phyloP scores from a whole-genome alignment of 2,888 invertebrate genomes.

The Melolontha melolontha region DNA sequence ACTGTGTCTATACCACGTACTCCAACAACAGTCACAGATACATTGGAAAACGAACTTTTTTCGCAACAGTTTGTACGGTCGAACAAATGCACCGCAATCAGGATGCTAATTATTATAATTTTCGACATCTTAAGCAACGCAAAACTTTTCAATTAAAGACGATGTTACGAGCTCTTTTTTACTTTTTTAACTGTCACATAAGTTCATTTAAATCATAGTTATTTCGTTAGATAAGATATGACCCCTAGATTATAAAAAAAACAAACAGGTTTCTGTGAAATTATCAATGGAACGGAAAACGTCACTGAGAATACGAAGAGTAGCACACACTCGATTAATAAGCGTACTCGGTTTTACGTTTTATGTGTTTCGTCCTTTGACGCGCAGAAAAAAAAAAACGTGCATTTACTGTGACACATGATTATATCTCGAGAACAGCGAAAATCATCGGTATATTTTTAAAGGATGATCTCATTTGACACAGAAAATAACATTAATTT shows the following conservation, averaged over 20 bases:
- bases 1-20: constrained; percentile 55
- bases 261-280: constrained; percentile 33
- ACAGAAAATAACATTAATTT: constrained; percentile 28
- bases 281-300: constrained; percentile 38
- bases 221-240: constrained; percentile 38
- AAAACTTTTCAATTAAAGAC: constrained; percentile 25
- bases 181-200: constrained; percentile 36
- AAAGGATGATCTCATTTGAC: constrained; percentile 39
- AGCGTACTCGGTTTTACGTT: constrained; percentile 17
- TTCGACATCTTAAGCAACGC: constrained; percentile 26
- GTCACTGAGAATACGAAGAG: constrained; percentile 5
- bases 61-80: constrained; percentile 46
- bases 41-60: constrained; percentile 55
- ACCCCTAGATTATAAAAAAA: constrained; percentile 39
- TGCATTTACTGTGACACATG: constrained; percentile 18
- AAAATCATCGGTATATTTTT: constrained; percentile 28
- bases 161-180: constrained; percentile 27
- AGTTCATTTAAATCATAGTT: constrained; percentile 27
- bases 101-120: constrained; percentile 15
- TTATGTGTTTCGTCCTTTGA: constrained; percentile 6
- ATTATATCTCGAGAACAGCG: constrained; percentile 12
- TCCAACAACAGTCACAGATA: constrained; percentile 57
- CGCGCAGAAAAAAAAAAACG: constrained; percentile 12
- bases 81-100: constrained; percentile 1
- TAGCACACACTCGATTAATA: background rate